Evolutionary conservation across 2,113 vertebrate genomes (phyloP).

Genomic region (Gallinago jamesoni): DNA sequence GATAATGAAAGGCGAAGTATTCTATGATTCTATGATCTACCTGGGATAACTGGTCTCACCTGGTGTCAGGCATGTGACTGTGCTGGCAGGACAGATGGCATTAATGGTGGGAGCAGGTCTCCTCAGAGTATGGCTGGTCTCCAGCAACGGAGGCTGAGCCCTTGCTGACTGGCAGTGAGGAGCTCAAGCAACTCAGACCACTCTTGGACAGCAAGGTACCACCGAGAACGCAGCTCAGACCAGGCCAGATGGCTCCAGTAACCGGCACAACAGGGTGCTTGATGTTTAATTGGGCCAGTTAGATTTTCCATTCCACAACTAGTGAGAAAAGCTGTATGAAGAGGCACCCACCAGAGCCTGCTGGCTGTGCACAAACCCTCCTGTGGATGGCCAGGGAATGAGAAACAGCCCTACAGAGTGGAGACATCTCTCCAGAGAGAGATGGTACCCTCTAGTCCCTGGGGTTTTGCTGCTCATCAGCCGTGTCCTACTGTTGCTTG

Average conservation of each 20-base stretch:
- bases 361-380: neutral
- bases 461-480: neutral
- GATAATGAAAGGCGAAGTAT: neutral
- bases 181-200: neutral
- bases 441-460: too few relatives aligned
- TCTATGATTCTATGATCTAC: too few relatives aligned
- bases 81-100: neutral
- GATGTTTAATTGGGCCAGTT: neutral
- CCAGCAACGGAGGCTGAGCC: neutral
- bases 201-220: neutral
- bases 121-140: neutral
- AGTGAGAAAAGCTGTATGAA: neutral
- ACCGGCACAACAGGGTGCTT: neutral
- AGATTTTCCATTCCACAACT: neutral
- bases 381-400: rapidly evolving
- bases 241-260: neutral
- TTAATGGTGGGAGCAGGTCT: rapidly evolving
- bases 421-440: too few relatives aligned
- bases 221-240: neutral
- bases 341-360: neutral
- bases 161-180: neutral
- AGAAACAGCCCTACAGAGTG: neutral
- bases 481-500: neutral
- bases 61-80: neutral
- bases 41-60: neutral